Evolutionary conservation across 2,113 vertebrate species (phyloP), one percentile per base, ranked within the genome.

Genomic region (Entomyzon cyanotis): DNA sequence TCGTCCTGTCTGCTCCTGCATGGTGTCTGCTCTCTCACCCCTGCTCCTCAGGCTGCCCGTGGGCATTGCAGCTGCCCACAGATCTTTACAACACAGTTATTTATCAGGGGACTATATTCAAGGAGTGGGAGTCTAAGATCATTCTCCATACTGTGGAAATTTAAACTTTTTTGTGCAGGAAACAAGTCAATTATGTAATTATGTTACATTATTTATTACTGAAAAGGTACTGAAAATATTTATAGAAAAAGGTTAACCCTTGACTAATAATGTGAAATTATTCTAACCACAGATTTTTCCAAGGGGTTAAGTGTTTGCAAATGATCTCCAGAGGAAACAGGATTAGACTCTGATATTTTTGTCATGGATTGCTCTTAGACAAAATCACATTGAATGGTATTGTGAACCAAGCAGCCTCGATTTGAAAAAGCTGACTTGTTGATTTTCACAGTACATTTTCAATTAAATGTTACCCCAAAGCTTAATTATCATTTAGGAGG

Each of bases 401-500:
- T 90, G 81, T 78, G 80, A 94, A 92, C 39, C 15, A 60, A 89
- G 71, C 79, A 84, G 60, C 44, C 71, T 86, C 84, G 42, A 63
- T 90, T 93, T 67, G 67, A 88, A 96, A 94, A 95, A 79, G 76
- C 76, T 92, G 92, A 94, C 87, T 95, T 90, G 83, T 92, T 94
- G 88, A 81, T 96, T 96, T 95, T 96, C 92, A 90, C 79, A 90
- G 59, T 75, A 73, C 58, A 33, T 95, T 96, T 97, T 96, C 90
- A 97, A 92, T 96, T 96, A 95, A 94, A 94, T 75, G 65, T 84
- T 96, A 94, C 93, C 88, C 92, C 80, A 94, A 96, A 96, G 90
- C 76, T 94, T 82, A 93, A 96, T 96, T 76, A 87, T 90, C 60
- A 69, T 92, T 96, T 95, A 87, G 83, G 84, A 95, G 83, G 64